Evolutionary conservation across 2,888 invertebrate genomes (phyloP), one percentile per base, ranked within the genome.

Genomic region (Drosophila aldrichi): DNA sequence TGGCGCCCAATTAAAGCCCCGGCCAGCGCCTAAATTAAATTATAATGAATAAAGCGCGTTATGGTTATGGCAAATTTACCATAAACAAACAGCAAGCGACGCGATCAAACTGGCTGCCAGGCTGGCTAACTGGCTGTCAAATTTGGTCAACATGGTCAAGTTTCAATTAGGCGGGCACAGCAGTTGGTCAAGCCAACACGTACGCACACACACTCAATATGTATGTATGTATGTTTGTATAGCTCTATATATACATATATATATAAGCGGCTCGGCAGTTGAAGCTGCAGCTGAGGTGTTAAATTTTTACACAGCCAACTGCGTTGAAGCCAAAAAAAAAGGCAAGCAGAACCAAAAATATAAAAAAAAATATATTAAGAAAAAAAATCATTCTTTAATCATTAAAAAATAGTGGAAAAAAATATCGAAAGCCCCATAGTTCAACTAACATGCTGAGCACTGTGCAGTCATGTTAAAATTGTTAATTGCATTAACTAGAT

Each of bases 401-500:
- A 79, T 57, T 59, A 65, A 16, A 14, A 22, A 22, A 38, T 8
- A 29, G 29, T n/a, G 4, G 16, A 16, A 48, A 48, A 46, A 46
- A 46, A 25, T 12, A 18, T 2, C 5, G 12, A 2, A n/a, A 25
- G 25, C n/a, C 29, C n/a, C n/a, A 49, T 25, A 25, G 44, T 44
- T 9, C 20, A 48, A 20, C 46, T 51, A 44, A 64, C 78, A 90
- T 81, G 88, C 85, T 77, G 81, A 72, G 77, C 74, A 81, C 79
- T 82, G 75, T 75, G 81, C 78, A 91, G 90, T 91, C 91, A 89
- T 90, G 89, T 89, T 84, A 89, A 87, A 83, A 85, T 87, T 86
- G 84, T 91, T 92, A 92, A 92, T 91, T 91, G 90, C 88, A 92
- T 92, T 91, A 92, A 91, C 84, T 91, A 83, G 90, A 88, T 82